These are phyloP conservation scores for Drosophila cognata DNA, from an alignment of 2,888 invertebrate species.

Conservation along the genomic window DNA sequence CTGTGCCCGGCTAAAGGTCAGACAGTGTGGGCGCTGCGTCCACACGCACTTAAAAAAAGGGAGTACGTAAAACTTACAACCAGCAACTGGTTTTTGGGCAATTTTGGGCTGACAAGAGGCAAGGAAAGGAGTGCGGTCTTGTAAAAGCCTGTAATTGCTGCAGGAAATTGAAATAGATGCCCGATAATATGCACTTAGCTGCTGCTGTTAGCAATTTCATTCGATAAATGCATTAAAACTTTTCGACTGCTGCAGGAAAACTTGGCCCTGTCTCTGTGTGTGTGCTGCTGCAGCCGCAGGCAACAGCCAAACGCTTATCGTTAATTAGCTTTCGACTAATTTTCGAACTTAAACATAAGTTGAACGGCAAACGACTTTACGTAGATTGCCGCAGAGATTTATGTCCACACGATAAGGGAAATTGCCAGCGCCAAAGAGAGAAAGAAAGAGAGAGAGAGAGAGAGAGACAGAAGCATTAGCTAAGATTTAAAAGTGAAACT, in stretches of 20 bases:
- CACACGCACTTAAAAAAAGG: conserved; percentile 4
- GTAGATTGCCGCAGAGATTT: conserved; percentile 50
- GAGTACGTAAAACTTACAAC: conserved; percentile 42
- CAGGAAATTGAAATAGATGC: conserved; percentile 80
- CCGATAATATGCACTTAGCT: conserved; percentile 77
- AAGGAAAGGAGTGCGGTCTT: neutral
- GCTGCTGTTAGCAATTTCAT: conserved; percentile 57
- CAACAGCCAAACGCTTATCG: conserved; percentile 69
- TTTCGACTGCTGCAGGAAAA: conserved; percentile 53
- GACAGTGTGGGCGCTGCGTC: conserved; percentile 42
- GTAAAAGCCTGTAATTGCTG: conserved; percentile 65
- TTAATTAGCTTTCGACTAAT: conserved; percentile 78
- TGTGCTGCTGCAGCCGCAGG: conserved; percentile 27
- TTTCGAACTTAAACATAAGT: conserved; percentile 73
- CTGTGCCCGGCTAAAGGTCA: conserved; percentile 68
- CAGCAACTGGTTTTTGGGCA: conserved; percentile 60
- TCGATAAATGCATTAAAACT: conserved; percentile 79
- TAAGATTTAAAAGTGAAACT: conserved; percentile 7
- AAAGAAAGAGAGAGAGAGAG: neutral
- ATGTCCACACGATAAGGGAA: conserved; percentile 33
- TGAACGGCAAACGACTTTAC: conserved; percentile 45
- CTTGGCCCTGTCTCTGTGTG: conserved; percentile 28
- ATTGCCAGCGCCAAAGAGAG: neutral
- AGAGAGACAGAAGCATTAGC: neutral
- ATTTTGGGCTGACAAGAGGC: neutral